phyloP scores from a whole-genome alignment of 2,113 vertebrate species.

The Vombatus ursinus region DNA sequence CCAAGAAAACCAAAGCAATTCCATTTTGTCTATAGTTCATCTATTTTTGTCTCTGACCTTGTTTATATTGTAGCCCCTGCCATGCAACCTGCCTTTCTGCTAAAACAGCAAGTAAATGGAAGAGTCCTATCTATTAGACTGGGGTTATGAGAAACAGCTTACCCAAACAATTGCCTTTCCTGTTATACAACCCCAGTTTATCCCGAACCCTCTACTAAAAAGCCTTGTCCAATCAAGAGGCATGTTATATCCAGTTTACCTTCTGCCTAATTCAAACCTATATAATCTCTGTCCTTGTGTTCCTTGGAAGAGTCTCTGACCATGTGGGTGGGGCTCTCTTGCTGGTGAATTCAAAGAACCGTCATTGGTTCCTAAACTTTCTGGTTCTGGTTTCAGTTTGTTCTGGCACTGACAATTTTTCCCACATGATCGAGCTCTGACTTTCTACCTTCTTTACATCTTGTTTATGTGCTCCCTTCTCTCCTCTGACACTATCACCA shows the following conservation, averaged over 20 bases:
- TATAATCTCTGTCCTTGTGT: not conserved
- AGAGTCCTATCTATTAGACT: not conserved
- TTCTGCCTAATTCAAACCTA: not conserved
- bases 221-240: not conserved
- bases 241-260: not conserved
- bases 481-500: not conserved
- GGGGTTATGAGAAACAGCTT: not conserved
- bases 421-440: not conserved
- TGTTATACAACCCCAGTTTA: not conserved
- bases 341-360: not conserved
- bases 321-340: not conserved
- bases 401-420: not conserved
- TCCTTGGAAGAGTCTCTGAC: not conserved
- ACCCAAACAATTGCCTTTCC: not conserved
- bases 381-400: not conserved
- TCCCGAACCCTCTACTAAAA: not conserved
- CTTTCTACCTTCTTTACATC: not conserved
- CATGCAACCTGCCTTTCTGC: not conserved
- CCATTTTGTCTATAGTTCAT: not conserved
- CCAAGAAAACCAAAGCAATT: not conserved
- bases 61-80: not conserved
- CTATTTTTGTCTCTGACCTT: not conserved
- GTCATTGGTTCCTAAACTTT: not conserved
- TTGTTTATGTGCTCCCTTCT: not conserved
- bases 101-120: not conserved